These are phyloP conservation scores for Drosophila arizonae DNA, from an alignment of 1,140 invertebrate genomes.

Conservation along the genomic window DNA sequence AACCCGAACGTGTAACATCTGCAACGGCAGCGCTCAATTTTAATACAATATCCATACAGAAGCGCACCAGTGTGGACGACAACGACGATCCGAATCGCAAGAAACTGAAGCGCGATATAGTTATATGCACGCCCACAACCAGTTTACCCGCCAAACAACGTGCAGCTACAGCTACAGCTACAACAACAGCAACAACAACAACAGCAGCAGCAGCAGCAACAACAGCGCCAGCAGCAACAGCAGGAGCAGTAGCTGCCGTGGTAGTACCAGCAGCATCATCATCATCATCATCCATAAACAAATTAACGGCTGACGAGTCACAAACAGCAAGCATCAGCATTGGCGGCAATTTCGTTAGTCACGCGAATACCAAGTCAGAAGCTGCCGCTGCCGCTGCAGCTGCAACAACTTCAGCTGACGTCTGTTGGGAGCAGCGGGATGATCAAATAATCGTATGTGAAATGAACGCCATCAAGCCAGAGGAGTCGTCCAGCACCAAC, in stretches of 20 bases:
- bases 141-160: slow-evolving; percentile 69
- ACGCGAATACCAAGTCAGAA: slow-evolving; percentile 29
- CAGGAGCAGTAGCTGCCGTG: slow-evolving; percentile 26
- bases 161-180: slow-evolving; percentile 31
- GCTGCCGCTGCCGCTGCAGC: slow-evolving; percentile 1
- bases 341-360: slow-evolving; percentile 20
- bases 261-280: background rate
- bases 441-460: slow-evolving; percentile 71
- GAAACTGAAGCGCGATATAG: slow-evolving; percentile 65
- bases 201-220: slow-evolving; percentile 22
- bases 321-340: slow-evolving; percentile 18
- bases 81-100: slow-evolving; percentile 61
- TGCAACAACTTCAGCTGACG: slow-evolving; percentile 15
- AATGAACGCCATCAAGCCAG: slow-evolving; percentile 63
- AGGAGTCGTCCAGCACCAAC: slow-evolving; percentile 32
- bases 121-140: slow-evolving; percentile 53
- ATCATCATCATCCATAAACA: slow-evolving; percentile 30
- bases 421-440: slow-evolving; percentile 47
- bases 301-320: slow-evolving; percentile 26
- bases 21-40: slow-evolving; percentile 56
- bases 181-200: slow-evolving; percentile 16
- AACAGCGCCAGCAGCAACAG: slow-evolving; percentile 17
- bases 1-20: slow-evolving; percentile 75
- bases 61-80: slow-evolving; percentile 67
- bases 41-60: slow-evolving; percentile 65